These are phyloP conservation scores for Parauchenoglanis ngamensis DNA, from an alignment of 2,797 vertebrate genomes.

Conservation along the genomic window DNA sequence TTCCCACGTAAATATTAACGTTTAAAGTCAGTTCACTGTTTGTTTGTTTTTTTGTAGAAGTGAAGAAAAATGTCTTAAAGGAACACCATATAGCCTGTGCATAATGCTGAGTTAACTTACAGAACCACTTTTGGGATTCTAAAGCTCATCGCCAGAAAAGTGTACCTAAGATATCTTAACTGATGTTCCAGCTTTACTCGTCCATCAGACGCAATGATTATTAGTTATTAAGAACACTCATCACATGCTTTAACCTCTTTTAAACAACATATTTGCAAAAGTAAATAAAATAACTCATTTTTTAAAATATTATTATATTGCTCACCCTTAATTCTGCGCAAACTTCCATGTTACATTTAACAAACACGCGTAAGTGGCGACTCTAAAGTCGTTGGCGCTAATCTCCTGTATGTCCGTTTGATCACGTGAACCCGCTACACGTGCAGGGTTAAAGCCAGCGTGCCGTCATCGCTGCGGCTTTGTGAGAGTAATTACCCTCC, in stretches of 20 bases:
- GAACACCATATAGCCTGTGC: background rate
- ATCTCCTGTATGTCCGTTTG: background rate
- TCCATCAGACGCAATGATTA: background rate
- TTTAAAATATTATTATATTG: background rate
- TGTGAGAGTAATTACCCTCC: slow-evolving; percentile 72
- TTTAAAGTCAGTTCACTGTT: background rate
- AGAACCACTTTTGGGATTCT: background rate
- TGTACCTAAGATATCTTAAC: background rate
- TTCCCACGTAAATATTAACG: too few species aligned
- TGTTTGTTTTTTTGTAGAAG: too few species aligned
- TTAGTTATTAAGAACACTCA: background rate
- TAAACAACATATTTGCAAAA: background rate
- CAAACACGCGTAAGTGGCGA: background rate
- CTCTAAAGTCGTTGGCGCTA: background rate
- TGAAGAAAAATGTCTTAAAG: background rate
- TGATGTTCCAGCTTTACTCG: background rate
- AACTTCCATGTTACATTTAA: background rate
- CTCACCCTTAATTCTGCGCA: background rate
- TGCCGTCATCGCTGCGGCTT: slow-evolving; percentile 57
- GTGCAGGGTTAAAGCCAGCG: slow-evolving; percentile 42
- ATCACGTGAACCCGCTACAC: background rate
- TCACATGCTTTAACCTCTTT: background rate
- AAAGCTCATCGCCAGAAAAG: background rate
- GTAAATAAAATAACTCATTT: too few species aligned
- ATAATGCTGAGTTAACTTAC: background rate